Evolutionary conservation across 2,113 vertebrate genomes (phyloP), one percentile per base, ranked within the genome.

Genomic region (Physeter macrocephalus): DNA sequence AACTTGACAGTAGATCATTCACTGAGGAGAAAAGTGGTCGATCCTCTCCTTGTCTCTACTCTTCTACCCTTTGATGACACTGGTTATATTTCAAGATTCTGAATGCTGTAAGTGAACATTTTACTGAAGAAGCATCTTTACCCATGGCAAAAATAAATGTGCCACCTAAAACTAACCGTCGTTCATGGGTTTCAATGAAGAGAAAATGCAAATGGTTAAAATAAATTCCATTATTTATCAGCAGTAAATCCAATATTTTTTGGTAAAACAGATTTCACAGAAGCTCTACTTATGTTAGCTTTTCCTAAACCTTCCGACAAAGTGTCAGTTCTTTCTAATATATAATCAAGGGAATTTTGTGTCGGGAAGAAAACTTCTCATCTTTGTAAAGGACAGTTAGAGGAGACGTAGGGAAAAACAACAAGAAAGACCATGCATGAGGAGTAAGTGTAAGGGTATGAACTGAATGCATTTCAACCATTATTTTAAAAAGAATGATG

Each of bases 271-370:
- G 84, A 67, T 94, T 90, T 92, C 57, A 89, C 57, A 89, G 57
- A 90, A 92, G 25, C 29, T 92, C 43, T 80, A 62, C 34, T 96
- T 93, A 69, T 4, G 5, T 74, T 95, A 95, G 54, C 66, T 95
- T 95, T 97, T 86, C 77, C 66, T 89, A 91, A 93, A 95, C 46
- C 62, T 96, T 94, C 20, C 84, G 93, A 46, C 71, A 93, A 94
- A 90, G 46, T 88, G 61, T 82, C 64, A 88, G 46, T 88, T 90
- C 80, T 96, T 97, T 96, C 75, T 95, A 96, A 95, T 86, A 91
- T 57, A 88, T 78, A 97, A 96, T 96, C 84, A 97, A 96, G 81
- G 94, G 88, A 96, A 96, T 97, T 96, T 93, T 85, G 25, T 90
- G 75, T 72, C 23, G 11, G 61, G 67, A 88, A 84, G 83, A 94